Conservation (phyloP, 2,797 vertebrate species). For the Zalophus californianus region DNA sequence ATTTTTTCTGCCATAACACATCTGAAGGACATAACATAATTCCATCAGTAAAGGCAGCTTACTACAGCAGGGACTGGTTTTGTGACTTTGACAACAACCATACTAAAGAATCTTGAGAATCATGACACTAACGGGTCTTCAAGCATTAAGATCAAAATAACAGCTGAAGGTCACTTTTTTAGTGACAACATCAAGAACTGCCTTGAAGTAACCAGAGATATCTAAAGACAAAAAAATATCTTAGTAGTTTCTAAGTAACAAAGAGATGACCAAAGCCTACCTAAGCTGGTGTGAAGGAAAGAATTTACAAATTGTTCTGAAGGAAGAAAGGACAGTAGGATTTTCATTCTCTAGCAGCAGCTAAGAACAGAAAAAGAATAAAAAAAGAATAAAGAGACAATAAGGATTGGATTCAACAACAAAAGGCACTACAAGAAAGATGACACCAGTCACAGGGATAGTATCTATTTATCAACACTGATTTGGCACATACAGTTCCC, state of each 20-base stretch:
- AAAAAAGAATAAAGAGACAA: background rate
- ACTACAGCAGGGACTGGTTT: background rate
- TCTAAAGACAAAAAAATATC: constrained; percentile 30
- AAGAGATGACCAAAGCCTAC: background rate
- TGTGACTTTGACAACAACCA: background rate
- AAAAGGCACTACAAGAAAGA: background rate
- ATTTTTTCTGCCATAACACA: background rate
- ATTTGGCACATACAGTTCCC: background rate
- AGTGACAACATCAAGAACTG: constrained; percentile 20
- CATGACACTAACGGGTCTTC: background rate
- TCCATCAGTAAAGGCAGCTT: background rate
- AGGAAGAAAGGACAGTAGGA: constrained; percentile 46
- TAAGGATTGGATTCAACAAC: constrained; percentile 10
- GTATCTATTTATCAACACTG: constrained; percentile 7
- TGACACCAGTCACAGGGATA: background rate
- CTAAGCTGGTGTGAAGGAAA: constrained; percentile 45
- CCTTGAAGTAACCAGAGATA: background rate
- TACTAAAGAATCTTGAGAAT: constrained; percentile 2
- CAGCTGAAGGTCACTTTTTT: constrained; percentile 32
- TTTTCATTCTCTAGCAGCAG: constrained; percentile 54
- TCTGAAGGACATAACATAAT: background rate
- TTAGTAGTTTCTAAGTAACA: background rate
- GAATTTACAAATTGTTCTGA: background rate
- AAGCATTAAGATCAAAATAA: constrained; percentile 44
- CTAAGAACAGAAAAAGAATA: constrained; percentile 51